Conservation (phyloP, 2,797 vertebrate genomes). For the Podargus strigoides region DNA sequence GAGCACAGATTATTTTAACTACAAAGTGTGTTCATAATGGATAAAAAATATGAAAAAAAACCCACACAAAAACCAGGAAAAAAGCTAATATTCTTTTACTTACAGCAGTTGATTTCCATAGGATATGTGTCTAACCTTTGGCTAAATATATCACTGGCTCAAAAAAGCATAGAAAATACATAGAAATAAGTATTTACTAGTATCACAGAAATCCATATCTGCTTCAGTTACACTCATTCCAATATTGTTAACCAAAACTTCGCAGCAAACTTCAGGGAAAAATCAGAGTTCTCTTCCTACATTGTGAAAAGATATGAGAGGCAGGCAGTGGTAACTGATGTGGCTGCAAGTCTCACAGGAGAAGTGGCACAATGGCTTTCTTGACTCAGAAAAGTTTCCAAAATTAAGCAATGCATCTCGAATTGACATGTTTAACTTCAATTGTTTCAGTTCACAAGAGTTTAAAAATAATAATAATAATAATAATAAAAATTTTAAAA, state of each 20-base stretch:
- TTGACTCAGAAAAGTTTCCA: background rate
- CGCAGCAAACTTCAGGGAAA: background rate
- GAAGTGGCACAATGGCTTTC: background rate
- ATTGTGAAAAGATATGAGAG: background rate
- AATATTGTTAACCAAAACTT: background rate
- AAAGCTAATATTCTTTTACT: background rate
- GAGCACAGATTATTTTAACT: background rate
- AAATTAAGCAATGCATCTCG: background rate
- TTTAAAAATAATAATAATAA: no score
- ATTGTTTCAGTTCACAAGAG: background rate
- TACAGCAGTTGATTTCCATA: background rate
- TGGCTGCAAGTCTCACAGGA: background rate
- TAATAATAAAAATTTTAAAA: no score
- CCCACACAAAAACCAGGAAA: background rate
- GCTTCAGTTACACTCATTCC: background rate
- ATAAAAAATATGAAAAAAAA: background rate
- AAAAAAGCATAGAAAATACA: background rate
- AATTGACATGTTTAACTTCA: background rate
- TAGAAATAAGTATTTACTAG: background rate
- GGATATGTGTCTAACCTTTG: background rate
- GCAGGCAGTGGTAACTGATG: no score
- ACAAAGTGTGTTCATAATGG: background rate
- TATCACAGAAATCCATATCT: background rate
- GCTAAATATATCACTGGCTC: background rate
- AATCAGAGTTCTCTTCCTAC: background rate